Percentiles rank a stretch among this genome's conserved stretches.
Conservation (phyloP, 2,888 invertebrate species). For the Cephus sareptanus region DNA sequence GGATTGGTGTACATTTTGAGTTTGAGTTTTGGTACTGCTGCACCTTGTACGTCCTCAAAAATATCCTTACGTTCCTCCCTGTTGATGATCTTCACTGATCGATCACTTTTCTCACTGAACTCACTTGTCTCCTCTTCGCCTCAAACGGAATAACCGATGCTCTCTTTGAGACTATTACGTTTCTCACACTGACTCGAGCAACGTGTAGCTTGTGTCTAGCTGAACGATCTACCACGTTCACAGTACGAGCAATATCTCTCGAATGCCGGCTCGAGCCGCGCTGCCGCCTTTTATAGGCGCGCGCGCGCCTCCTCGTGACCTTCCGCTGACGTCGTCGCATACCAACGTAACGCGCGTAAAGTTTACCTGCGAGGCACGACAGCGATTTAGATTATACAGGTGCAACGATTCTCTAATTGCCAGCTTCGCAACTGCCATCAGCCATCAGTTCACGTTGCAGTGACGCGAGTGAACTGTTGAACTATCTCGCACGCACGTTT, state of each 20-base stretch:
- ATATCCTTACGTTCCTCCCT: neutral
- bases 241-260: slow-evolving; percentile 21
- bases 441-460: too few species aligned
- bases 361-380: neutral
- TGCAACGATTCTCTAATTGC: neutral
- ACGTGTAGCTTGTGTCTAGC: too few species aligned
- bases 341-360: neutral
- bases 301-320: slow-evolving; percentile 3
- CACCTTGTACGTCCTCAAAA: neutral
- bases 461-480: too few species aligned
- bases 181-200: too few species aligned
- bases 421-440: too few species aligned
- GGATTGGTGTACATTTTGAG: slow-evolving; percentile 76
- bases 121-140: too few species aligned
- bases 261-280: slow-evolving; percentile 21
- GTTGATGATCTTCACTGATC: too few species aligned
- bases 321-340: slow-evolving; percentile 2
- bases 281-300: slow-evolving; percentile 28
- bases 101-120: too few species aligned
- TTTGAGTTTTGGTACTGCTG: neutral
- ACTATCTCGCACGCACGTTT: too few species aligned
- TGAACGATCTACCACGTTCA: slow-evolving; percentile 7
- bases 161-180: too few species aligned
- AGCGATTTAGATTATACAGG: neutral
- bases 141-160: too few species aligned